Evolutionary conservation across 1,140 invertebrate genomes (phyloP).

Genomic region (Ladona fulva): DNA sequence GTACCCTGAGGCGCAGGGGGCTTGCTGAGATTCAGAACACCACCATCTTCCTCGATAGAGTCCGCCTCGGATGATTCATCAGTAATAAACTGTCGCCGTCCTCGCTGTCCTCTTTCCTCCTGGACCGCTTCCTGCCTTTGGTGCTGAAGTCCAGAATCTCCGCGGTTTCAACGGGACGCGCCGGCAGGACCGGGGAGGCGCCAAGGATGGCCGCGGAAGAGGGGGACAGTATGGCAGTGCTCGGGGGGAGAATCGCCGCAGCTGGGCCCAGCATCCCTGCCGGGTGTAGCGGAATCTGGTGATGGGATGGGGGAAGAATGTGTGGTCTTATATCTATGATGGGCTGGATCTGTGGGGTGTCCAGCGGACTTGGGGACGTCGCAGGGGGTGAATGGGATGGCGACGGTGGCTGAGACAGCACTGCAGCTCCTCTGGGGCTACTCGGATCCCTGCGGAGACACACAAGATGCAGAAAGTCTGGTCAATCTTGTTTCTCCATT

Average conservation of each 20-base stretch:
- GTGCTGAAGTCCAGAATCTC: slow-evolving; percentile 74
- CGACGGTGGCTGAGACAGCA: too few species aligned
- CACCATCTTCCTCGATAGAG: slow-evolving; percentile 42
- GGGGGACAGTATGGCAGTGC: slow-evolving; percentile 26
- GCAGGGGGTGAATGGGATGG: too few species aligned
- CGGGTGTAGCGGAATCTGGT: slow-evolving; percentile 41
- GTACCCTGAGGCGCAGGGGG: slow-evolving; percentile 38
- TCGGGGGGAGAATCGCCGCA: slow-evolving; percentile 32
- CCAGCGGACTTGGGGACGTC: too few species aligned
- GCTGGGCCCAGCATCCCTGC: slow-evolving; percentile 37
- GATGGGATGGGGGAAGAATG: slow-evolving; percentile 34
- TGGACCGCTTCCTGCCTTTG: slow-evolving; percentile 39
- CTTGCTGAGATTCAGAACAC: slow-evolving; percentile 59
- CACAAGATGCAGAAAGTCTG: too few species aligned
- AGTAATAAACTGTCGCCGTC: not conserved
- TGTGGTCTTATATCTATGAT: too few species aligned
- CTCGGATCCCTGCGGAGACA: too few species aligned
- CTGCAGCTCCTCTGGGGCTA: too few species aligned
- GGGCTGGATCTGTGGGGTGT: too few species aligned
- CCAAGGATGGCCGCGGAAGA: too few species aligned
- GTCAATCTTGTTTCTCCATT: too few species aligned
- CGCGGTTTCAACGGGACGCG: too few species aligned
- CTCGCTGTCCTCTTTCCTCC: slow-evolving; percentile 25
- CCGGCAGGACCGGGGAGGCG: slow-evolving; percentile 32
- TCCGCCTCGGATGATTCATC: slow-evolving; percentile 29